Base-by-base conservation (phyloP, 2,888 invertebrate species). In the Synanthedon formicaeformis region DNA sequence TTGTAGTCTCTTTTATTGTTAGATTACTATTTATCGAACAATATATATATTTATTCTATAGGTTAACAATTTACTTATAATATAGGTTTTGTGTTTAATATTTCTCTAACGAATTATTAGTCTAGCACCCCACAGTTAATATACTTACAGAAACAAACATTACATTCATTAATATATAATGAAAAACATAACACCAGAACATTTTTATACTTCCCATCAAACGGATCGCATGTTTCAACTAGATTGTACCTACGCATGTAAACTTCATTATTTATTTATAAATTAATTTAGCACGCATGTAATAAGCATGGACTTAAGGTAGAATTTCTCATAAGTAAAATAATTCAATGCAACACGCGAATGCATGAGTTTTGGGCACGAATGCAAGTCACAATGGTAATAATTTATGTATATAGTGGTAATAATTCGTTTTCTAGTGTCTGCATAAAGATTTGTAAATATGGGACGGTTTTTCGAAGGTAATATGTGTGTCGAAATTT, bases 391-490 rank as follows among this genome's bases (percentile, higher is more conserved):
- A 62, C 61, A 64, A 49, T 60, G 61, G n/a, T 70, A 75, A 16
- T 16, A 16, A 62, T 64, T 60, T 54, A 57, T 61, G 60, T 70
- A 79, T 80, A 76, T 83, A 75, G 8, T 34, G 10, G 10, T 34
- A 34, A 34, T 34, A 57, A 59, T 65, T 65, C 62, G 61, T 65
- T 60, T 57, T 60, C 59, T 56, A 54, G 56, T 50, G 14, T 50
- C 52, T 54, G 58, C 53, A 45, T n/a, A 64, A 63, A 58, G 67
- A 85, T 86, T 86, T 87, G 86, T 86, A 86, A 86, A 83, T 86
- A 86, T 87, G 81, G 86, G 85, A 86, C 86, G 85, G 86, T 67
- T 72, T 54, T 53, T 51, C 41, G 18, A 50, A 45, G 45, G 45
- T 45, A 45, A 23, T 34, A 50, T 8, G 27, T 34, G 34, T 34